Conservation (phyloP, 2,888 invertebrate species). For the Volucella inflata region DNA sequence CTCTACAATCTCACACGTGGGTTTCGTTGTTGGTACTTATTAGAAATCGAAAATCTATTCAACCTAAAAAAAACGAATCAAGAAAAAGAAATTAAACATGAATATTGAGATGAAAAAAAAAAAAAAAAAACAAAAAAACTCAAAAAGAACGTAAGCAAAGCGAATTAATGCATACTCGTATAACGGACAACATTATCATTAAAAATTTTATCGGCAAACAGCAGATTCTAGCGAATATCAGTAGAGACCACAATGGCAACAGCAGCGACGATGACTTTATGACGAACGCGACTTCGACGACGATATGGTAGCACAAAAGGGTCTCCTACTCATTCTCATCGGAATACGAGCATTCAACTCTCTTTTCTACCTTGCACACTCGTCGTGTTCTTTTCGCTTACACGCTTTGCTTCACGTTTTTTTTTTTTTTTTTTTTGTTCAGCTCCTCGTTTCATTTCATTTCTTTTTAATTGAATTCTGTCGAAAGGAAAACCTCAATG, state of each 20-base stretch:
- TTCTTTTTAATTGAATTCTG: conserved; percentile 25
- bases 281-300: not conserved
- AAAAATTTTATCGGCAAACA: not conserved
- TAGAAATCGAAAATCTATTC: conserved; percentile 22
- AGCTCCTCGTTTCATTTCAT: not conserved
- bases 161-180: not conserved
- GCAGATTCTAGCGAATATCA: not conserved
- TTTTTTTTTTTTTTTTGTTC: conserved; percentile 20
- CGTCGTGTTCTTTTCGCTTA: not conserved
- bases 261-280: too few relatives aligned
- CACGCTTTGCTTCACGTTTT: too few relatives aligned
- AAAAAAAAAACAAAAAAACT: too few relatives aligned
- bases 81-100: conserved; percentile 35
- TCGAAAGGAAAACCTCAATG: conserved; percentile 52
- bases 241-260: not conserved
- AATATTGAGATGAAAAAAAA: not conserved
- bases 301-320: conserved; percentile 1
- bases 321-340: conserved; percentile 16
- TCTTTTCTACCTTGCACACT: conserved; percentile 13
- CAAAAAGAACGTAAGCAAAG: not conserved
- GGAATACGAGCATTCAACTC: conserved; percentile 39
- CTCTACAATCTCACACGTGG: conserved; percentile 27
- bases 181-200: not conserved
- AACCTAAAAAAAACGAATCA: conserved; percentile 1
- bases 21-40: not conserved